Percentiles rank a stretch among this genome's conserved stretches.
Evolutionary conservation across 2,113 vertebrate genomes (phyloP).

Genomic region (Fregata magnificens): DNA sequence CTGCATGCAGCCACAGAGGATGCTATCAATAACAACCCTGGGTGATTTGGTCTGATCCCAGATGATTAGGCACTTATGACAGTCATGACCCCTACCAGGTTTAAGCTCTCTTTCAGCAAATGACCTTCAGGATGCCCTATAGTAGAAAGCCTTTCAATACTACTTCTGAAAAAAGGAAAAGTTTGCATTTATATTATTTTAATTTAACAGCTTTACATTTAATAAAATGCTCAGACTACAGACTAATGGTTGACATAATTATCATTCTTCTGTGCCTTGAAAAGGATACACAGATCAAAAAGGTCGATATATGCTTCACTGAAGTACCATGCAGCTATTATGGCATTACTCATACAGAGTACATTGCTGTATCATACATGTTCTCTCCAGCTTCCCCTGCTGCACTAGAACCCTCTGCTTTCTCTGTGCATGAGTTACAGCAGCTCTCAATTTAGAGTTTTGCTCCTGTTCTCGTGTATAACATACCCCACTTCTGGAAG

Average conservation of each 20-base stretch:
- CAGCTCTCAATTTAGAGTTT: neutral
- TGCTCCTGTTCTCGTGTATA: neutral
- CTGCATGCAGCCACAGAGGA: neutral
- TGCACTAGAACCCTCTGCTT: neutral
- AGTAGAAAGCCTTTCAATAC: neutral
- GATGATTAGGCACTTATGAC: neutral
- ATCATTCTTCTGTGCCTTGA: neutral
- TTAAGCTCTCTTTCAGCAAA: neutral
- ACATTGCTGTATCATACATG: neutral
- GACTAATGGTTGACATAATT: neutral
- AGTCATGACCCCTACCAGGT: neutral
- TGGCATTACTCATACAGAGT: neutral
- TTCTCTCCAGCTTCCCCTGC: neutral
- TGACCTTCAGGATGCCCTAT: neutral
- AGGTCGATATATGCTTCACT: neutral
- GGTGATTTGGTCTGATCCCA: constrained; percentile 9
- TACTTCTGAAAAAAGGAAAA: neutral
- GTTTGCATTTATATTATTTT: neutral
- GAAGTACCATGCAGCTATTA: neutral
- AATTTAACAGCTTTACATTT: neutral
- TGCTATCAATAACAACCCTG: neutral
- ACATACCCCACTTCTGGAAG: neutral
- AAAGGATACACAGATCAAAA: neutral
- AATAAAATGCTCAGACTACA: neutral
- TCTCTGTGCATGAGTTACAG: neutral